Evolutionary conservation across 2,113 vertebrate genomes (phyloP), one percentile per base, ranked within the genome.

Genomic region (Ardeotis arabs): DNA sequence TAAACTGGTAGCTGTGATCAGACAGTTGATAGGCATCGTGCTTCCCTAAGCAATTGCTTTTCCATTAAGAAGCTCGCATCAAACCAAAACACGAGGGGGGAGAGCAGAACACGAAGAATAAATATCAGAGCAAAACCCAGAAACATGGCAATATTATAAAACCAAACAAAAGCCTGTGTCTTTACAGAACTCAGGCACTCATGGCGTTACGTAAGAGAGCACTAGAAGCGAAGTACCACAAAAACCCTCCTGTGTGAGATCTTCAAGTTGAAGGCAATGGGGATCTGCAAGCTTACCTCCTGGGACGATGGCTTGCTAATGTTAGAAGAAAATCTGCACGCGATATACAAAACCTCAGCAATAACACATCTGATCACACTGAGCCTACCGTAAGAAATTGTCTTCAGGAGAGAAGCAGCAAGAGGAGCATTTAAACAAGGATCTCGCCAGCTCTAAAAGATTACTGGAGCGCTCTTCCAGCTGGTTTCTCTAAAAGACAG

Each of bases 171-270:
- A 88, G 44, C 23, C 39, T 1, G 4, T 14, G 47, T 47, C 76
- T 84, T 84, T 28, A 10, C 3, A 87, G 33, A 81, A 28, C n/a
- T 33, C 63, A 62, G 1, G 2, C 44, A 7, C 41, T 29, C 23
- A 13, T 1, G 13, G 78, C 1, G 0, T 8, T 33, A 16, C 0
- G 12, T 4, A 20, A 55, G 58, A 0, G 0, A 74, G 72, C 23
- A 47, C 13, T 24, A 55, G 28, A 72, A 73, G 58, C 3, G 27
- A 72, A 37, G 56, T 1, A 14, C 19, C 52, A 75, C 12, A 14
- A 8, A 62, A 7, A 41, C 28, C 27, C 29, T 31, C 59, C 25
- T 37, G 31, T 4, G 25, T 10, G 47, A 33, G 28, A 12, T 4
- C 68, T 59, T 15, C 23, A 29, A 4, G 47, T 25, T 74, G n/a